phyloP scores from a whole-genome alignment of 2,113 vertebrate genomes.

The Sardina pilchardus region DNA sequence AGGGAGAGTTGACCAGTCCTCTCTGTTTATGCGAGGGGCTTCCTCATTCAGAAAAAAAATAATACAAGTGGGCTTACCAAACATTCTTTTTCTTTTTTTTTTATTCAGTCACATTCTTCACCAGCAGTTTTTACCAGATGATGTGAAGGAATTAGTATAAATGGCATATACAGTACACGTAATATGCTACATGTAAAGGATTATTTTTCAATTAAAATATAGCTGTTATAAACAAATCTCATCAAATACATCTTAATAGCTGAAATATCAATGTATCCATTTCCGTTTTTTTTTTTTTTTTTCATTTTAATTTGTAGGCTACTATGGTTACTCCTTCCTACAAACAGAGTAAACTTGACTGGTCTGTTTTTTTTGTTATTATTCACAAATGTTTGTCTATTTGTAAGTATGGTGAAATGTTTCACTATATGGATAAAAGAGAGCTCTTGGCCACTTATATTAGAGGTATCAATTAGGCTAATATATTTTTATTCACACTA shows the following conservation, averaged over 20 bases:
- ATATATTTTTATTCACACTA: too few species aligned
- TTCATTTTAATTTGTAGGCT: background rate
- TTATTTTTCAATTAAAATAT: too few species aligned
- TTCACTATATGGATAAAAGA: too few species aligned
- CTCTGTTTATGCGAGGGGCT: constrained; percentile 51
- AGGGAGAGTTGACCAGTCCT: constrained; percentile 52
- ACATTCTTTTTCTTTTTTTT: background rate
- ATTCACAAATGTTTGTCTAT: too few species aligned
- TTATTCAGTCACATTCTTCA: background rate
- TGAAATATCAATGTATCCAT: background rate
- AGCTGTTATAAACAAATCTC: too few species aligned
- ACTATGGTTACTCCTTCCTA: background rate
- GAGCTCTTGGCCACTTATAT: too few species aligned
- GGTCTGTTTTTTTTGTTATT: too few species aligned
- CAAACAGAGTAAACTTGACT: background rate
- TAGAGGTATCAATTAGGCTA: too few species aligned
- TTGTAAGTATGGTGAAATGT: too few species aligned
- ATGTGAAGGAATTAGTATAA: background rate
- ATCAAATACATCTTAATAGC: too few species aligned
- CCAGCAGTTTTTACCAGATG: background rate
- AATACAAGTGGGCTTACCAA: background rate
- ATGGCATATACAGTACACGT: background rate
- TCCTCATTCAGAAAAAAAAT: constrained; percentile 43
- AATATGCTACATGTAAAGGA: background rate
- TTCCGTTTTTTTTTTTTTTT: background rate